These are phyloP conservation scores for Cladopsammia gracilis DNA, from an alignment of 64 coral and sea anemone genomes.

Conservation along the genomic window DNA sequence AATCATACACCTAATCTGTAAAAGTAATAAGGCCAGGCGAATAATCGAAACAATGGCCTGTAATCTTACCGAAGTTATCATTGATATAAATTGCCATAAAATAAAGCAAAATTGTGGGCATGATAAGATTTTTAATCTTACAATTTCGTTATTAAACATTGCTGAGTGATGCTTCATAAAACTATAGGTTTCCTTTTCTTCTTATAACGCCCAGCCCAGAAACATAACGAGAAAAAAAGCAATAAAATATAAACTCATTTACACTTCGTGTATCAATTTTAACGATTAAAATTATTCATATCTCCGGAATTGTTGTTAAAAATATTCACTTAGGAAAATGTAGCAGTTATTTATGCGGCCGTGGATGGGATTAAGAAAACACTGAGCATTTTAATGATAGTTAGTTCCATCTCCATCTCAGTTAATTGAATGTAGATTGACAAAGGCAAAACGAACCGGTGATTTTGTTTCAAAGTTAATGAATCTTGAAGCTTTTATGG, in stretches of 20 bases:
- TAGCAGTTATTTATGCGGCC: background rate
- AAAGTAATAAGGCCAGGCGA: background rate
- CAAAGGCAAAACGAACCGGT: background rate
- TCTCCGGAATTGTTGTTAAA: background rate
- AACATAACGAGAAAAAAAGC: too few relatives aligned
- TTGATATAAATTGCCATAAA: background rate
- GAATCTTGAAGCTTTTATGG: background rate
- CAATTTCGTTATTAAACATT: background rate
- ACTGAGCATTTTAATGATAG: background rate
- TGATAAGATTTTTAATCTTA: background rate
- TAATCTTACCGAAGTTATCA: background rate
- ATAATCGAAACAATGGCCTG: background rate
- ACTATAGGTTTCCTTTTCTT: too few relatives aligned
- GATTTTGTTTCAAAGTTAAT: background rate
- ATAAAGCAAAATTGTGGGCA: background rate
- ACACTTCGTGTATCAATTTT: background rate
- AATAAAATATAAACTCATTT: background rate
- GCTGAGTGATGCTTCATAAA: too few relatives aligned
- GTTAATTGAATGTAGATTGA: conserved; percentile 46
- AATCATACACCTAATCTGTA: background rate
- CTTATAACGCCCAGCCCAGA: background rate
- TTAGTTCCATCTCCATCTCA: background rate
- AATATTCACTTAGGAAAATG: background rate
- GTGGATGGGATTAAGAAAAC: background rate
- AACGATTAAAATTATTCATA: background rate